These are phyloP conservation scores for Crepidodera aurea DNA, from an alignment of 2,888 invertebrate genomes.

Conservation along the genomic window DNA sequence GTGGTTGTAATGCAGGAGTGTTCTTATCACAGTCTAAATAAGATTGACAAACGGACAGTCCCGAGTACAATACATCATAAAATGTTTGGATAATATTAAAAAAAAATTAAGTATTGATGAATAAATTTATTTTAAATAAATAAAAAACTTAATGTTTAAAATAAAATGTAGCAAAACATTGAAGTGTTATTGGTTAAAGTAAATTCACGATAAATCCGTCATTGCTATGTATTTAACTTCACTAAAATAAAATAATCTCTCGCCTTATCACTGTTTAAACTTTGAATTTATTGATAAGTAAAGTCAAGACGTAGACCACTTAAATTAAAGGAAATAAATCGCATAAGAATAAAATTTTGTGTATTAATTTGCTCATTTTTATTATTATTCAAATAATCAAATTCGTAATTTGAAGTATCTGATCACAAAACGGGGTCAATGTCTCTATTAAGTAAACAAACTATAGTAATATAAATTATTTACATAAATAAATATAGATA, in stretches of 20 bases:
- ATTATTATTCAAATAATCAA: constrained; percentile 13
- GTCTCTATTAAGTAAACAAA: constrained; percentile 22
- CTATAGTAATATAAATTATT: constrained; percentile 12
- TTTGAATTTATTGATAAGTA: constrained; percentile 4
- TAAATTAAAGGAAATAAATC: neutral
- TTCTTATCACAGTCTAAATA: no score
- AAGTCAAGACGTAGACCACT: neutral
- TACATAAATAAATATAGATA: constrained; percentile 12
- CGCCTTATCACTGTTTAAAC: constrained; percentile 12
- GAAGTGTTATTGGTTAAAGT: no score
- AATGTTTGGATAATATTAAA: no score
- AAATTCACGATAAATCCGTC: neutral
- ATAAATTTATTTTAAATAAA: no score
- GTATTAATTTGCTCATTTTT: neutral
- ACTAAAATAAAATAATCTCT: constrained; percentile 2
- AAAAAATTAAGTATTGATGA: no score
- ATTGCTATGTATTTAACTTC: neutral
- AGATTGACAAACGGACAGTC: no score
- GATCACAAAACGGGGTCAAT: constrained; percentile 21
- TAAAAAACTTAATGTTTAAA: no score
- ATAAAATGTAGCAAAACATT: no score
- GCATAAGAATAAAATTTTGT: neutral
- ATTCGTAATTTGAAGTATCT: constrained; percentile 17
- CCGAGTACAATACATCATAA: no score
- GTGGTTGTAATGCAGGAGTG: no score